Evolutionary conservation across 2,113 vertebrate species (phyloP).

Genomic region (Crotalus viridis): DNA sequence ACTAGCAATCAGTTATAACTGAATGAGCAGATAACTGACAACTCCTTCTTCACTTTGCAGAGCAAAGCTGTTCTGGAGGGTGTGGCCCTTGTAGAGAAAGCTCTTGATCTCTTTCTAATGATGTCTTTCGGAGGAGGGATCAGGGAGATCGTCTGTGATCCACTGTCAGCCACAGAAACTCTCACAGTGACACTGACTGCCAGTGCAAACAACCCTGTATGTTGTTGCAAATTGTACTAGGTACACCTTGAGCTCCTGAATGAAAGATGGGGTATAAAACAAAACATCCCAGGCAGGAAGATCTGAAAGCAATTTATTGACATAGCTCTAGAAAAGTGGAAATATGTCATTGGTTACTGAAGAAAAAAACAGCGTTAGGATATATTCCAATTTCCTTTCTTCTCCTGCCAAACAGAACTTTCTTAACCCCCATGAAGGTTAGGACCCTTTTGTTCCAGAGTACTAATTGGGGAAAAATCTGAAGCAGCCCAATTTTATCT

Average conservation of each 20-base stretch:
- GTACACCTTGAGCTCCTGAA: background rate
- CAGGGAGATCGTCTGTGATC: background rate
- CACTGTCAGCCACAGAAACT: background rate
- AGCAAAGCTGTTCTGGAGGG: background rate
- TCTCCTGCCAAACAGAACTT: background rate
- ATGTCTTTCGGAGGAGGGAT: background rate
- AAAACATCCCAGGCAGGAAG: background rate
- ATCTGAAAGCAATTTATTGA: background rate
- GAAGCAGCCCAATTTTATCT: background rate
- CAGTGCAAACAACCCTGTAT: background rate
- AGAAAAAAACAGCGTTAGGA: background rate
- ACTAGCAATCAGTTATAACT: background rate
- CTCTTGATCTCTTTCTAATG: background rate
- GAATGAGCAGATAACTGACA: background rate
- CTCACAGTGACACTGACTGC: background rate
- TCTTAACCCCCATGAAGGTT: background rate
- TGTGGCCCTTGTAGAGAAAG: background rate
- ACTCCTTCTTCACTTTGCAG: background rate
- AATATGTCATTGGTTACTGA: background rate
- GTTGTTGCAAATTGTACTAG: background rate
- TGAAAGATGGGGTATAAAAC: background rate
- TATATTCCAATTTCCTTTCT: background rate
- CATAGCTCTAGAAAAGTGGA: background rate
- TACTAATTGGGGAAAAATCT: background rate
- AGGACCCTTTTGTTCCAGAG: background rate